Evolutionary conservation across 2,113 vertebrate genomes (phyloP).

Genomic region (Myotis davidii): DNA sequence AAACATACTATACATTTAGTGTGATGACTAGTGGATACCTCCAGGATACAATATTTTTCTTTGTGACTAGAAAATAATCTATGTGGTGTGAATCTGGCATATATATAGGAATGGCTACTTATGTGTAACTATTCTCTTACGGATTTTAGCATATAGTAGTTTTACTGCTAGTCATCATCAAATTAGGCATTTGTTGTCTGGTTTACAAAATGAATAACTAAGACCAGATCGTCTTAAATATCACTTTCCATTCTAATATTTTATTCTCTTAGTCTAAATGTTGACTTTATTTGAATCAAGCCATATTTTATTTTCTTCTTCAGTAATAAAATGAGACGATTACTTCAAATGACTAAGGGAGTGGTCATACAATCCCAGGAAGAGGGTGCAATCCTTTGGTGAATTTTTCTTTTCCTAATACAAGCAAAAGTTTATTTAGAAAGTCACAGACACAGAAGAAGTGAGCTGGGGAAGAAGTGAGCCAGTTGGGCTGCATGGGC

Average conservation of each 20-base stretch:
- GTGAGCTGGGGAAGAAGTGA: neutral
- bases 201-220: neutral
- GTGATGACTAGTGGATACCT: too few relatives aligned
- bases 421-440: neutral
- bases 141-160: neutral
- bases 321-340: neutral
- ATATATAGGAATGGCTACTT: neutral
- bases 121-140: neutral
- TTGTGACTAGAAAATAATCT: too few relatives aligned
- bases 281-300: neutral
- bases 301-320: neutral
- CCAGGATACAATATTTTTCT: too few relatives aligned
- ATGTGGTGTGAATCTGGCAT: too few relatives aligned
- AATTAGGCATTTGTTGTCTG: neutral
- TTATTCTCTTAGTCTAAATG: slow-evolving; percentile 11
- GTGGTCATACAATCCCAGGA: neutral
- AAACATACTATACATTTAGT: too few relatives aligned
- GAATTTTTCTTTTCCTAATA: neutral
- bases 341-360: neutral
- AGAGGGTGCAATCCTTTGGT: neutral
- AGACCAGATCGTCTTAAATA: neutral
- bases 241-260: neutral
- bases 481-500: neutral
- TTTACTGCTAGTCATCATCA: neutral
- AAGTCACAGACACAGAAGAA: neutral